phyloP scores from a whole-genome alignment of 2,888 invertebrate genomes.

The Meliscaeva auricollis region DNA sequence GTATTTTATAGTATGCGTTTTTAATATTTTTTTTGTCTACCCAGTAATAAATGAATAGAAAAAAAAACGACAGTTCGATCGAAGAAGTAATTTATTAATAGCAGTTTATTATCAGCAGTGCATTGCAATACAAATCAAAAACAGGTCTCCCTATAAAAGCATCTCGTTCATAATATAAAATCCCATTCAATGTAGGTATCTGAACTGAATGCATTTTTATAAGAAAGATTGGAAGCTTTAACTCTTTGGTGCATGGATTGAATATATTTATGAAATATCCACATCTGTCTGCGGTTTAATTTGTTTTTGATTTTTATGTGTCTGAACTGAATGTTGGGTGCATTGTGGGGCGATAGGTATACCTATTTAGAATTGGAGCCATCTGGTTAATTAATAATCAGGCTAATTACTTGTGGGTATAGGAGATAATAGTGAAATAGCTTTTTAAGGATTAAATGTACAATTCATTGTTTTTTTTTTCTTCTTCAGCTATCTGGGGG shows the following conservation, averaged over 20 bases:
- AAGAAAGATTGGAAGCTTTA: conserved; percentile 63
- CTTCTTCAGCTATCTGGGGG: neutral
- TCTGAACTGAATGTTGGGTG: conserved; percentile 41
- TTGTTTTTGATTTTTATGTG: conserved; percentile 47
- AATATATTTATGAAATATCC: conserved; percentile 58
- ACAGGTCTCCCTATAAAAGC: conserved; percentile 64
- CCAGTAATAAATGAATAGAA: neutral
- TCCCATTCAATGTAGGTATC: conserved; percentile 43
- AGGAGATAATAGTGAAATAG: conserved; percentile 54
- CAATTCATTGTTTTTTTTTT: neutral
- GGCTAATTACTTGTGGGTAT: conserved; percentile 69
- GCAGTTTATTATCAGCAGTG: conserved; percentile 59
- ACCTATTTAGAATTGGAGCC: conserved; percentile 43
- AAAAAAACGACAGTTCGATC: conserved; percentile 5
- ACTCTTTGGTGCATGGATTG: conserved; percentile 23
- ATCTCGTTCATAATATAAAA: conserved; percentile 58
- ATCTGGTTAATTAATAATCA: conserved; percentile 75
- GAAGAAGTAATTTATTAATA: conserved; percentile 51
- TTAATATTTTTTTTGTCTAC: too few species aligned
- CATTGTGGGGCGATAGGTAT: conserved; percentile 26
- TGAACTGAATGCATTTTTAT: conserved; percentile 46
- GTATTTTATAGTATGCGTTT: too few species aligned
- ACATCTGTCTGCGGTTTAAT: conserved; percentile 71
- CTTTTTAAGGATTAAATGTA: neutral
- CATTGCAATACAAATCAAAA: conserved; percentile 72